Evolutionary conservation across 2,113 vertebrate genomes (phyloP), one percentile per base, ranked within the genome.

Genomic region (Bufo bufo): DNA sequence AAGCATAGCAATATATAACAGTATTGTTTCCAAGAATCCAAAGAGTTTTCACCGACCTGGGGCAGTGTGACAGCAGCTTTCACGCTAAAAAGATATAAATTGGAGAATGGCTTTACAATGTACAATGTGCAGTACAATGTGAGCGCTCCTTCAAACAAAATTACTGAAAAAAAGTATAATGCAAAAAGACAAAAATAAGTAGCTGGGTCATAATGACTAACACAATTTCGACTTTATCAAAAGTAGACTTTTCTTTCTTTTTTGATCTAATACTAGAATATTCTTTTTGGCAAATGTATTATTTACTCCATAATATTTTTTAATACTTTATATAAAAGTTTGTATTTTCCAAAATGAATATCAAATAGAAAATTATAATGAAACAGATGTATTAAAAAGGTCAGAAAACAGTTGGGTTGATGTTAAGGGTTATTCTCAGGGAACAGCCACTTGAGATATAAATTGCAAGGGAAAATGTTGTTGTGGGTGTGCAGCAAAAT

Each of bases 41-140:
- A 45, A 17, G n/a, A 43, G 23, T 58, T 33, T 80, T 19, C 20
- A 43, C 20, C 43, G 78, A 80, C 23, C 61, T 83, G 61, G 47
- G 81, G 33, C 81, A 83, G 81, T 83, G 81, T 83, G 81, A 83
- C 63, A 69, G 81, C 47, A 50, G 23, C 33, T 69, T 83, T 12
- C 9, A 61, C 12, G 16, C 6, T 69, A 20, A 66, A 83, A 23
- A 47, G 49, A 69, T 69, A 23, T 69, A 63, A 82, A 65, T 49
- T 82, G 59, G 81, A 69, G 19, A 83, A 83, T 69, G 47, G 10
- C 59, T 83, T 69, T 23, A 4, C 33, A 82, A 19, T 3, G n/a
- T 33, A 33, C 33, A 33, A 33, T 33, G 33, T 33, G 33, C 56
- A 43, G 47, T 59, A 81, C 56, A 82, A 45, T 47, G 17, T 20